Percentiles rank a stretch among this genome's conserved stretches.
Evolutionary conservation across 2,888 invertebrate species (phyloP).

Genomic region (Acronicta leporina): DNA sequence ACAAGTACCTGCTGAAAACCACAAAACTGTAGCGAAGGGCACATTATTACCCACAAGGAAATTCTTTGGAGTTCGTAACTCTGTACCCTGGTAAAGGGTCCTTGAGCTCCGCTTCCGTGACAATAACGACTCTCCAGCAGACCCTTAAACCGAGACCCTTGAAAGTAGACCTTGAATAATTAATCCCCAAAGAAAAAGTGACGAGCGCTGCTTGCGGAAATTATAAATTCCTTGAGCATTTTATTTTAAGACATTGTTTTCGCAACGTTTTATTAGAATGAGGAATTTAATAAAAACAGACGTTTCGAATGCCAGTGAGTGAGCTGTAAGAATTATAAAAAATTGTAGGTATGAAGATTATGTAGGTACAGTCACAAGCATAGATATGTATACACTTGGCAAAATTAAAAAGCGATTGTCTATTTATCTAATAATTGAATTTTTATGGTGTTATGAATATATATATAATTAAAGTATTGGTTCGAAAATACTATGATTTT

Average conservation of each 20-base stretch:
- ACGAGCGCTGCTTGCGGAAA: conserved; percentile 26
- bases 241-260: not conserved
- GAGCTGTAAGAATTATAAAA: no score
- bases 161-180: conserved; percentile 56
- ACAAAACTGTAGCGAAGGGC: conserved; percentile 30
- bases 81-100: conserved; percentile 31
- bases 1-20: conserved; percentile 11
- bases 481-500: no score
- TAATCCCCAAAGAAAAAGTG: conserved; percentile 42
- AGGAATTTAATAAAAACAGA: no score
- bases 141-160: conserved; percentile 43
- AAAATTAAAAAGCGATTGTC: no score
- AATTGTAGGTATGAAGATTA: no score
- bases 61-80: conserved; percentile 37
- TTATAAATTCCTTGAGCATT: conserved; percentile 6
- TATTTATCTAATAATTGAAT: no score
- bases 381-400: no score
- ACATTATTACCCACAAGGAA: conserved; percentile 42
- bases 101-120: conserved; percentile 49
- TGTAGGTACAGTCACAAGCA: no score
- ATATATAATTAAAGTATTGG: no score
- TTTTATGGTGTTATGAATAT: no score
- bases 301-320: no score
- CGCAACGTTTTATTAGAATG: not conserved
- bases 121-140: conserved; percentile 57